These are phyloP conservation scores for Sander vitreus DNA, from an alignment of 2,113 vertebrate genomes.

Conservation along the genomic window DNA sequence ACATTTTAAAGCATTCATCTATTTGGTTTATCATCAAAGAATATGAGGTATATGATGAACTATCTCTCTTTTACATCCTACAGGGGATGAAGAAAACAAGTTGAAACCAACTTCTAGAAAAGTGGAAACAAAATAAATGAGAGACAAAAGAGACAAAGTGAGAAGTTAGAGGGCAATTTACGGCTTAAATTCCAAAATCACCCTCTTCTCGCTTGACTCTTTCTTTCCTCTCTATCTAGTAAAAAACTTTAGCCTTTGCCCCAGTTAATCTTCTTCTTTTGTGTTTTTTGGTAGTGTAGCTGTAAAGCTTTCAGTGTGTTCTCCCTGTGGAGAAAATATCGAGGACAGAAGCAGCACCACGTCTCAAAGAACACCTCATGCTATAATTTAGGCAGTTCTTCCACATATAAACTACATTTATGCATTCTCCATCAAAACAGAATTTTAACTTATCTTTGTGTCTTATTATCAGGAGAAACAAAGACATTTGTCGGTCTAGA, in stretches of 20 bases:
- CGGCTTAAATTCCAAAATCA: constrained; percentile 45
- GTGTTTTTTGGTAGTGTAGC: constrained; percentile 90
- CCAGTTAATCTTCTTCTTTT: constrained; percentile 71
- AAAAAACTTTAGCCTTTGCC: constrained; percentile 58
- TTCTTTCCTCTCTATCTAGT: constrained; percentile 43
- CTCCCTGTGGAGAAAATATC: constrained; percentile 60
- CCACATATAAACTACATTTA: constrained; percentile 28
- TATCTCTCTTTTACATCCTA: constrained; percentile 88
- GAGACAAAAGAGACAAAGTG: constrained; percentile 57
- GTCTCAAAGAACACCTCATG: constrained; percentile 54
- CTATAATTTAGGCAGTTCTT: constrained; percentile 21
- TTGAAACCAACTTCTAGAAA: constrained; percentile 57
- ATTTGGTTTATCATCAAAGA: constrained; percentile 95
- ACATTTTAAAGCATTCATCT: constrained; percentile 85
- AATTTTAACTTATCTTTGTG: background rate
- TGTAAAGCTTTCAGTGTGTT: constrained; percentile 88
- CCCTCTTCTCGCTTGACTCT: constrained; percentile 44
- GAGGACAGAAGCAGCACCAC: constrained; percentile 75
- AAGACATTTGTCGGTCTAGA: constrained; percentile 27
- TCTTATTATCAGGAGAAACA: constrained; percentile 34
- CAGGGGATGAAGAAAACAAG: constrained; percentile 72
- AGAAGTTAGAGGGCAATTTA: constrained; percentile 65
- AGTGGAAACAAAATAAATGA: constrained; percentile 51
- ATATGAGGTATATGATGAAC: constrained; percentile 96
- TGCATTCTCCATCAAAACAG: constrained; percentile 10